phyloP scores from a whole-genome alignment of 2,113 vertebrate species.

The Acinonyx jubatus region DNA sequence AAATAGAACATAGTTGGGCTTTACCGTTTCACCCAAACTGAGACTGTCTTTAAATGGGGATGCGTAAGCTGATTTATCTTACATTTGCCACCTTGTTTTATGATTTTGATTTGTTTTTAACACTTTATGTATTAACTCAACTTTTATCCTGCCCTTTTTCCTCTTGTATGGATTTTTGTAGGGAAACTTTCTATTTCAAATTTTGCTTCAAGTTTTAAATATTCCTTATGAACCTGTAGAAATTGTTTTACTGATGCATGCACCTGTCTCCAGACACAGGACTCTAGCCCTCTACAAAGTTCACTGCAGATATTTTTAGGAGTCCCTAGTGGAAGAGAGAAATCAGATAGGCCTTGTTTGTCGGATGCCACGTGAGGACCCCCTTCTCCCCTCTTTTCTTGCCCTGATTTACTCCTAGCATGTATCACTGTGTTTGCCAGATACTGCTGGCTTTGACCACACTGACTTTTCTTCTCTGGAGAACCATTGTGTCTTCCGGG shows the following conservation, averaged over 20 bases:
- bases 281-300: neutral
- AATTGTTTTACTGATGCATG: neutral
- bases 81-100: neutral
- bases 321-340: neutral
- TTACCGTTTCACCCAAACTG: neutral
- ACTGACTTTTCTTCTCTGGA: neutral
- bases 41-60: neutral
- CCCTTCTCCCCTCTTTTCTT: neutral
- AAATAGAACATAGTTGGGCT: neutral
- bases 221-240: neutral
- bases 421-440: neutral
- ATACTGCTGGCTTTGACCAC: neutral
- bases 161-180: neutral
- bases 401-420: neutral
- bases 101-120: neutral
- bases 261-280: neutral
- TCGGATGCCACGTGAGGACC: neutral
- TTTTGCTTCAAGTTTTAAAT: neutral
- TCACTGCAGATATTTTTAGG: neutral
- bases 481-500: neutral
- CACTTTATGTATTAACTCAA: neutral
- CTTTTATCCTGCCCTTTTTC: neutral
- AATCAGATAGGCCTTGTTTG: too few species aligned
- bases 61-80: neutral
- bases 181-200: neutral